A percentile compares a stretch with the other conserved stretches of the same genome.
Evolutionary conservation across 2,797 vertebrate species (phyloP).

Genomic region (Salarias fasciatus): DNA sequence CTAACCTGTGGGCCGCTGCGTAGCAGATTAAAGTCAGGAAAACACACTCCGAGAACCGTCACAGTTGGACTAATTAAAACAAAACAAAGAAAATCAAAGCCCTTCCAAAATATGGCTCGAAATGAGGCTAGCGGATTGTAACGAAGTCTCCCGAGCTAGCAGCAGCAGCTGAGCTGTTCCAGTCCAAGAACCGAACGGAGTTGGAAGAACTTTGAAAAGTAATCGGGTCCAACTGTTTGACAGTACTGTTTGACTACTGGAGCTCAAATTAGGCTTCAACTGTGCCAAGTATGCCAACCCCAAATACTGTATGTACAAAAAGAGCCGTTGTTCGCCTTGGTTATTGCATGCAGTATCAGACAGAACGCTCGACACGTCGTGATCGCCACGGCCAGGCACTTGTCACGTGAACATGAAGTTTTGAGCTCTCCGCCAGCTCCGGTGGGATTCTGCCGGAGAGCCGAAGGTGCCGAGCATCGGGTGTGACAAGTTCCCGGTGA

Average conservation of each 20-base stretch:
- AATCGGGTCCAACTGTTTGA: constrained; percentile 28
- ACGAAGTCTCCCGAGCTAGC: not conserved
- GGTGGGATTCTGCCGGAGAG: constrained; percentile 6
- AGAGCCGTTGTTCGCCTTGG: constrained; percentile 46
- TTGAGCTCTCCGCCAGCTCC: constrained; percentile 19
- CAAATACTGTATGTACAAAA: constrained; percentile 80
- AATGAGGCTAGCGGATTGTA: constrained; percentile 12
- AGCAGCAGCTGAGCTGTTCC: no score
- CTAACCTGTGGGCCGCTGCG: constrained; percentile 49
- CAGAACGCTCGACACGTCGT: constrained; percentile 54
- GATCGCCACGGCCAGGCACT: constrained; percentile 60
- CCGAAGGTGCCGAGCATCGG: constrained; percentile 21
- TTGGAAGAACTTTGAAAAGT: constrained; percentile 19
- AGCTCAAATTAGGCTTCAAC: constrained; percentile 52
- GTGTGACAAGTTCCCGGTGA: constrained; percentile 30
- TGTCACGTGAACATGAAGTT: constrained; percentile 47
- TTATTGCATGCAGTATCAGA: constrained; percentile 81
- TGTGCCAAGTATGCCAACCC: constrained; percentile 63
- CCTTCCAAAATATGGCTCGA: not conserved
- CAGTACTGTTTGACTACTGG: no score
- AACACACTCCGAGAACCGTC: not conserved
- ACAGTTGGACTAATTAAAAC: not conserved
- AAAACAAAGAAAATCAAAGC: not conserved
- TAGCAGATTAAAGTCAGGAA: no score
- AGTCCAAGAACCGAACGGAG: no score